A percentile compares a stretch with the other conserved stretches of the same genome.
phyloP scores from a whole-genome alignment of 2,888 invertebrate genomes.

The Lochmaea capreae region DNA sequence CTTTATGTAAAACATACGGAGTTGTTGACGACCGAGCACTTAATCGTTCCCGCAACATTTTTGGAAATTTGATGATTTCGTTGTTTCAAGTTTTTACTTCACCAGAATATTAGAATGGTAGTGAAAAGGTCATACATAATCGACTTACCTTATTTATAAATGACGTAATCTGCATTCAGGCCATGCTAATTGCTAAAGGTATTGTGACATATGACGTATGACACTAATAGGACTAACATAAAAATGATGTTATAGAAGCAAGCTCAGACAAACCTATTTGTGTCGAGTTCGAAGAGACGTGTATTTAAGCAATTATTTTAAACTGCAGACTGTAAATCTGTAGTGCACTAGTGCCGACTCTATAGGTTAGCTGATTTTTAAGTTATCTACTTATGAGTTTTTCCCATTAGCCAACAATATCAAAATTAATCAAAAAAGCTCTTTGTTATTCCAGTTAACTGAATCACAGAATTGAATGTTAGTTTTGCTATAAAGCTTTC shows the following conservation, averaged over 20 bases:
- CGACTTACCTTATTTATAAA: conserved; percentile 48
- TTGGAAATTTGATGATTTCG: not conserved
- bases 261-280: conserved; percentile 35
- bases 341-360: too few relatives aligned
- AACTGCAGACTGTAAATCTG: too few relatives aligned
- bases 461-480: too few relatives aligned
- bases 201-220: conserved; percentile 27
- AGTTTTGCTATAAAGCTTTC: too few relatives aligned
- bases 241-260: conserved; percentile 30
- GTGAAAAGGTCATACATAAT: conserved; percentile 39
- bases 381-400: too few relatives aligned
- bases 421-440: too few relatives aligned
- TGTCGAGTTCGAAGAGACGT: not conserved
- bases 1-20: conserved; percentile 41
- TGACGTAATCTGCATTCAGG: conserved; percentile 44
- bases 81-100: conserved; percentile 13
- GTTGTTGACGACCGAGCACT: conserved; percentile 43
- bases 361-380: too few relatives aligned
- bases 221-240: not conserved
- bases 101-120: conserved; percentile 22
- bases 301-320: not conserved
- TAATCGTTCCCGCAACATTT: conserved; percentile 49
- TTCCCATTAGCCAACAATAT: too few relatives aligned
- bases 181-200: not conserved
- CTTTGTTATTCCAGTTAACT: too few relatives aligned